Evolutionary conservation across 2,888 invertebrate species (phyloP).

Genomic region (Thalpophila matura): DNA sequence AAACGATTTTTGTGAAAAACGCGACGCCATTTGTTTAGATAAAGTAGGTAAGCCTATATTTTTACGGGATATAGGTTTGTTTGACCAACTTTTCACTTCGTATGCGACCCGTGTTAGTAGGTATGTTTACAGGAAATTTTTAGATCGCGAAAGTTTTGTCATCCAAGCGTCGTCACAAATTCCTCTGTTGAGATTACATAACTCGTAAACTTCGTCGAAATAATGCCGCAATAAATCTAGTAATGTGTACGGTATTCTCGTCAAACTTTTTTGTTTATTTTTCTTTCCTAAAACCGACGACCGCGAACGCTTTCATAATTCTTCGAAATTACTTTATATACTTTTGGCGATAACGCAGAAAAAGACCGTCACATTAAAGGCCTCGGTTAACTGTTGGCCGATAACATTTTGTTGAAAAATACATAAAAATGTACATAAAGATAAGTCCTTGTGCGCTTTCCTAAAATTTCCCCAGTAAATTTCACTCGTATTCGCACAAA

Average conservation of each 20-base stretch:
- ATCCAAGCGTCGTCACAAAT: slow-evolving; percentile 68
- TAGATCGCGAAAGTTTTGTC: slow-evolving; percentile 70
- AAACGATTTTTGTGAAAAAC: slow-evolving; percentile 84
- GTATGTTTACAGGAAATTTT: slow-evolving; percentile 67
- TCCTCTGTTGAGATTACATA: slow-evolving; percentile 72
- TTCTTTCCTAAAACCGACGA: slow-evolving; percentile 69
- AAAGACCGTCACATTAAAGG: slow-evolving; percentile 76
- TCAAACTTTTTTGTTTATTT: slow-evolving; percentile 76
- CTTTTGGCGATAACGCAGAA: slow-evolving; percentile 75
- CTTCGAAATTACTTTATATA: slow-evolving; percentile 80
- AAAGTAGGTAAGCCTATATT: slow-evolving; percentile 73
- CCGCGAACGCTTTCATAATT: slow-evolving; percentile 75
- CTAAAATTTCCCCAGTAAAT: slow-evolving; percentile 82
- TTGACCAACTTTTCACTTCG: slow-evolving; percentile 66
- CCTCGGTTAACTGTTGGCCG: slow-evolving; percentile 77
- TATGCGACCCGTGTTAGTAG: slow-evolving; percentile 57
- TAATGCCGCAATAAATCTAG: slow-evolving; percentile 75
- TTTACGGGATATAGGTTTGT: slow-evolving; percentile 66
- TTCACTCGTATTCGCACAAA: slow-evolving; percentile 80
- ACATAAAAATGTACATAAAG: slow-evolving; percentile 86
- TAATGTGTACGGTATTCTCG: slow-evolving; percentile 72
- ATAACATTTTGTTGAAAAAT: slow-evolving; percentile 82
- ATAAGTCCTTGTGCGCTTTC: slow-evolving; percentile 79
- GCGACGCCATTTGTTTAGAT: slow-evolving; percentile 79
- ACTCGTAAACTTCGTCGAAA: slow-evolving; percentile 72